These are phyloP conservation scores for Phyllopteryx taeniolatus DNA, from an alignment of 2,113 vertebrate species.

Conservation along the genomic window DNA sequence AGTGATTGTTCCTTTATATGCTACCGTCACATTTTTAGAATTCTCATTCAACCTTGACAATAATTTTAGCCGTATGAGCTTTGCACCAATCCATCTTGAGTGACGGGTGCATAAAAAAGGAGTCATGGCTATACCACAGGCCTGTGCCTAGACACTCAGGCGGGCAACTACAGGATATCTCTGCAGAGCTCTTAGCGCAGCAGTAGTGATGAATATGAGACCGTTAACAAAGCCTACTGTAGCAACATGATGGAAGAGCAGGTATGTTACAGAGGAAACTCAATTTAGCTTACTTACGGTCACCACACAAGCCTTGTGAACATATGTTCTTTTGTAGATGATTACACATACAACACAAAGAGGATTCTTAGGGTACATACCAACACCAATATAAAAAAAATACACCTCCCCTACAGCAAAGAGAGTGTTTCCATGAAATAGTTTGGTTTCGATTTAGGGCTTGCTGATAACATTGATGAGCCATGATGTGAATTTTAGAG, in stretches of 20 bases:
- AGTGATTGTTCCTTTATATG: neutral
- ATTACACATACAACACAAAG: neutral
- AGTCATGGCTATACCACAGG: neutral
- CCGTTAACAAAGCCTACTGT: neutral
- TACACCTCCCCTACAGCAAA: no score
- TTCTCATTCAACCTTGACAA: neutral
- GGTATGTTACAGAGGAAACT: slow-evolving; percentile 1
- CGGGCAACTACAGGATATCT: neutral
- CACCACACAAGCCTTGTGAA: neutral
- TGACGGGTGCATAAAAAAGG: neutral
- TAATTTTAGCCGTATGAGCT: neutral
- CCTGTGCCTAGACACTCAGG: neutral
- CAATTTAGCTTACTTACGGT: neutral
- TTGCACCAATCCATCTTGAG: neutral
- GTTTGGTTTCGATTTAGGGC: neutral
- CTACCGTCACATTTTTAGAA: neutral
- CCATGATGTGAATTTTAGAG: neutral
- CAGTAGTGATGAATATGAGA: neutral
- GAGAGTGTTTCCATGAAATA: no score
- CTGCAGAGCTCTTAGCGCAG: neutral
- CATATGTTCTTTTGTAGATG: neutral
- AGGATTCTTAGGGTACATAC: neutral
- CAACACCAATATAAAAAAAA: neutral
- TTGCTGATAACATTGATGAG: neutral
- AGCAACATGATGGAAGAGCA: neutral